A percentile compares a stretch with the other conserved stretches of the same genome.
These are phyloP conservation scores for Anguilla megastoma DNA, from an alignment of 2,797 vertebrate species.

Conservation along the genomic window DNA sequence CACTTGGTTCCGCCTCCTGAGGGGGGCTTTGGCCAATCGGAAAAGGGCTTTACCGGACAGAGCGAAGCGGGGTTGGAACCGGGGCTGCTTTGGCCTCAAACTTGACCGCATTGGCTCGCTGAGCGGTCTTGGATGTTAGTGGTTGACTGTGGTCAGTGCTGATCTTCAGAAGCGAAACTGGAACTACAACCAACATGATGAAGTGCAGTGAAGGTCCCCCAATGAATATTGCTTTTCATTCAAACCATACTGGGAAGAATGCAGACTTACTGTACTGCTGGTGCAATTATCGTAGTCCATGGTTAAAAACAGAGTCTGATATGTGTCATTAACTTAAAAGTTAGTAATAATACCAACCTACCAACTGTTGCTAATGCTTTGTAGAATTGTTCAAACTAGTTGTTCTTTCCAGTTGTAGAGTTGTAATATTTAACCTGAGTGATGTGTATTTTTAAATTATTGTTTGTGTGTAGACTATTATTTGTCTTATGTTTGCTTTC, in stretches of 20 bases:
- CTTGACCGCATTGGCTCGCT: slow-evolving; percentile 84
- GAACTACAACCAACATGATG: slow-evolving; percentile 12
- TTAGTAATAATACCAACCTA: slow-evolving; percentile 11
- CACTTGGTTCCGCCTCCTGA: slow-evolving; percentile 77
- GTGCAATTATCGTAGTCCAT: slow-evolving; percentile 4
- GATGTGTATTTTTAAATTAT: slow-evolving; percentile 39
- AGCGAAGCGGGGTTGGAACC: slow-evolving; percentile 74
- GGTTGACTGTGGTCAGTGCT: slow-evolving; percentile 33
- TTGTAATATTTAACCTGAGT: slow-evolving; percentile 26
- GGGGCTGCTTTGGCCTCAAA: slow-evolving; percentile 85
- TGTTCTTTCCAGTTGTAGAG: slow-evolving; percentile 21
- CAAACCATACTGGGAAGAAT: slow-evolving; percentile 8
- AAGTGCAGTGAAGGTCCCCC: neutral
- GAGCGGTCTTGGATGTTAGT: slow-evolving; percentile 85
- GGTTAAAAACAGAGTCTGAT: neutral
- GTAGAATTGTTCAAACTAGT: slow-evolving; percentile 29
- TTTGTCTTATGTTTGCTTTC: slow-evolving; percentile 9
- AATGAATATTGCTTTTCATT: slow-evolving; percentile 14
- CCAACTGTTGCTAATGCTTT: slow-evolving; percentile 19
- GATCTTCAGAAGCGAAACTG: neutral
- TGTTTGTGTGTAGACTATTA: slow-evolving; percentile 1
- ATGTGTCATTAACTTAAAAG: slow-evolving; percentile 14
- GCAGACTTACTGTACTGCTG: slow-evolving; percentile 10
- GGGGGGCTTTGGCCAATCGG: slow-evolving; percentile 72
- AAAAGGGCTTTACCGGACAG: slow-evolving; percentile 77